Evolutionary conservation across 2,888 invertebrate species (phyloP).

Genomic region (Epinotia brunnichana): DNA sequence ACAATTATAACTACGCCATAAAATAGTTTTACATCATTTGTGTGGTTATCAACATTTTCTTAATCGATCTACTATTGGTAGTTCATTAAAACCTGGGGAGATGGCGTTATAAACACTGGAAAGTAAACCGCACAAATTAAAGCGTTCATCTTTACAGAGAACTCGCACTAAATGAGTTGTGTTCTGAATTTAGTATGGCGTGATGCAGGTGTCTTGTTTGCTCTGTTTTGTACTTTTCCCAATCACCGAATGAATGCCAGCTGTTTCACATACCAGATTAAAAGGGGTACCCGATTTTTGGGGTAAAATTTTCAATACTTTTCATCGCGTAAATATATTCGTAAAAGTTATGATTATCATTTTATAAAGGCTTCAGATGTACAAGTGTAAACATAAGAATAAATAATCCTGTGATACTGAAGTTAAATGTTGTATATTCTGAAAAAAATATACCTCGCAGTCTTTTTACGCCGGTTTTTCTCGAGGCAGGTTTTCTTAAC

Average conservation of each 20-base stretch:
- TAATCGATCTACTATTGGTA: neutral
- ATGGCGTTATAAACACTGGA: neutral
- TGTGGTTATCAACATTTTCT: neutral
- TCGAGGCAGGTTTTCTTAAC: no score
- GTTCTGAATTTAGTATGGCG: constrained; percentile 5
- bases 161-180: neutral
- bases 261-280: constrained; percentile 31
- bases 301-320: constrained; percentile 21
- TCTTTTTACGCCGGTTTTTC: no score
- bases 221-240: constrained; percentile 33
- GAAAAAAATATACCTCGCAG: no score
- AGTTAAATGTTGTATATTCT: no score
- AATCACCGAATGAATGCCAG: constrained; percentile 36
- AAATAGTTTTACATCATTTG: neutral
- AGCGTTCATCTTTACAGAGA: neutral
- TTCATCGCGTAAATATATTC: neutral
- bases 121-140: constrained; percentile 20
- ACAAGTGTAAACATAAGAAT: no score
- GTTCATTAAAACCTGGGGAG: neutral
- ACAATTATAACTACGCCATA: neutral
- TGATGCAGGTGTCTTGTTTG: constrained; percentile 30
- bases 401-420: no score
- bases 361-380: no score
- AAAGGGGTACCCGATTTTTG: constrained; percentile 6
- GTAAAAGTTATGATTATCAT: neutral